Percentiles rank a stretch among this genome's conserved stretches.
These are phyloP conservation scores for Aethes cnicana DNA, from an alignment of 2,888 invertebrate genomes.

Conservation along the genomic window DNA sequence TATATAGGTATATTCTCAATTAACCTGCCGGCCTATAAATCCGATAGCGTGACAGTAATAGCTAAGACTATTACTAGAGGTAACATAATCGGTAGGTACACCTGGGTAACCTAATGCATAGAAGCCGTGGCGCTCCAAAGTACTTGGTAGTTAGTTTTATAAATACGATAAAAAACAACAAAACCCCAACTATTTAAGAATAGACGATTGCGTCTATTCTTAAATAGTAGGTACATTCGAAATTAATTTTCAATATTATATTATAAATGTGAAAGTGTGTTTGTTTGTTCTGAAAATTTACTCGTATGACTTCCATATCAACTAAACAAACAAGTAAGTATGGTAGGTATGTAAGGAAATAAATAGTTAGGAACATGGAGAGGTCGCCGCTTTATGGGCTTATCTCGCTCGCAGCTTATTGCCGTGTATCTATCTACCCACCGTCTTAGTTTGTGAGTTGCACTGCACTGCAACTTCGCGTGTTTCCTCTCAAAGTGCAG, in stretches of 20 bases:
- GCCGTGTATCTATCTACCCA: slow-evolving; percentile 16
- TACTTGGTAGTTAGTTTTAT: slow-evolving; percentile 4
- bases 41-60: slow-evolving; percentile 30
- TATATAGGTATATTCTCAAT: slow-evolving; percentile 24
- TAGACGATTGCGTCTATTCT: too few species aligned
- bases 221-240: too few species aligned
- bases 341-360: background rate
- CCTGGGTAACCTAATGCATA: slow-evolving; percentile 28
- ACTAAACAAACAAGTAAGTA: slow-evolving; percentile 2
- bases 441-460: slow-evolving; percentile 22
- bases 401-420: slow-evolving; percentile 25
- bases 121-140: slow-evolving; percentile 5
- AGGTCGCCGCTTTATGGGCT: slow-evolving; percentile 14
- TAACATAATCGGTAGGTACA: slow-evolving; percentile 28
- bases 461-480: slow-evolving; percentile 17
- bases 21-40: slow-evolving; percentile 26
- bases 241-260: too few species aligned
- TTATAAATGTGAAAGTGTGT: background rate
- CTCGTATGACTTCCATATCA: too few species aligned
- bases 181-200: too few species aligned
- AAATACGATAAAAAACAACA: slow-evolving; percentile 24
- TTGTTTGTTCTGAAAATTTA: background rate
- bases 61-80: slow-evolving; percentile 27
- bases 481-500: slow-evolving; percentile 20
- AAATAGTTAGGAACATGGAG: background rate